Conservation (phyloP, 1,140 invertebrate genomes). For the Caenorhabditis elegans region DNA sequence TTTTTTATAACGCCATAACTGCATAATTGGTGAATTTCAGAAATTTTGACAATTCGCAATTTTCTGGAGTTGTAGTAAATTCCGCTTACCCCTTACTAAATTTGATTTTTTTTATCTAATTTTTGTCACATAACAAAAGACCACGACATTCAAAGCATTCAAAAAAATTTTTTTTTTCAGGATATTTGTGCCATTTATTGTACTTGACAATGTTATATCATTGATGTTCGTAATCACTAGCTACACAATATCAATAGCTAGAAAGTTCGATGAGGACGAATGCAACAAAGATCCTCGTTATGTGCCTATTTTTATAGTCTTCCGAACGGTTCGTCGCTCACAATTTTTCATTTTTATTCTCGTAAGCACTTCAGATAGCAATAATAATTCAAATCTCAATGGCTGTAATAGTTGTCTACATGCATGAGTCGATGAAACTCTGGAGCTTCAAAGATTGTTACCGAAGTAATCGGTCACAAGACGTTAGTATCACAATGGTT, state of each 20-base stretch:
- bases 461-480: not conserved
- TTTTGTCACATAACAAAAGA: no score
- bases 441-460: not conserved
- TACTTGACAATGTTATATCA: not conserved
- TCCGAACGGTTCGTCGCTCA: not conserved
- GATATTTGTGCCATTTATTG: constrained; percentile 3
- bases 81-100: no score
- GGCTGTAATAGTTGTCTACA: not conserved
- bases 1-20: no score
- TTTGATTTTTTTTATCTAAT: no score
- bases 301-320: not conserved
- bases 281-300: not conserved
- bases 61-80: no score
- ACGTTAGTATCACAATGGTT: not conserved
- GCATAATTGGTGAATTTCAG: no score
- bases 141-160: no score
- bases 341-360: not conserved
- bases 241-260: not conserved
- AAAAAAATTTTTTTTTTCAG: not conserved
- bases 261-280: constrained; percentile 2
- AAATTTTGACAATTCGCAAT: no score
- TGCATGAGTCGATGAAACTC: constrained; percentile 4
- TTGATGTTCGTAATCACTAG: not conserved
- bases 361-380: not conserved
- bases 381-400: not conserved